A percentile compares a stretch with the other conserved stretches of the same genome.
phyloP scores from a whole-genome alignment of 2,113 vertebrate genomes.

The Gila orcuttii region DNA sequence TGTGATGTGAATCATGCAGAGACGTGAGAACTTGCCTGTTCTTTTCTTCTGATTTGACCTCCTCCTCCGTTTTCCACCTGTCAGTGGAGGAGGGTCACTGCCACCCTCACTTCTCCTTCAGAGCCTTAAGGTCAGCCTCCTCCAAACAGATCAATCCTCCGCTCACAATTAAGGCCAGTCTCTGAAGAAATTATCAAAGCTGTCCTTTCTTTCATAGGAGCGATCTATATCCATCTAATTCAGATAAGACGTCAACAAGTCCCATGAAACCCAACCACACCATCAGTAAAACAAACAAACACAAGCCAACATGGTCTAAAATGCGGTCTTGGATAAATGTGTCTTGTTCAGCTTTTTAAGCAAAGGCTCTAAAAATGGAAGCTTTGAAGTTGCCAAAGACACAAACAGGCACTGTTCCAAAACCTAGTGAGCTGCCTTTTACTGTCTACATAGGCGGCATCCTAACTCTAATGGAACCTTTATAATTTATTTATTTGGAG shows the following conservation, averaged over 20 bases:
- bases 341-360: constrained; percentile 5
- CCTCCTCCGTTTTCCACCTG: constrained; percentile 31
- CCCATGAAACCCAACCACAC: background rate
- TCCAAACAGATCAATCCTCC: constrained; percentile 26
- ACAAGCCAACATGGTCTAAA: constrained; percentile 5
- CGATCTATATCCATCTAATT: constrained; percentile 35
- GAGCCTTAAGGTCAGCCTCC: background rate
- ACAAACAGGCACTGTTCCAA: background rate
- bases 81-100: constrained; percentile 36
- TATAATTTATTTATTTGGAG: background rate
- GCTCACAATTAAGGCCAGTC: constrained; percentile 7
- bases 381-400: constrained; percentile 31
- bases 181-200: constrained; percentile 44
- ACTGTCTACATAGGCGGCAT: background rate
- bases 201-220: background rate
- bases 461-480: background rate
- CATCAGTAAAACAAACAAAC: background rate
- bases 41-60: constrained; percentile 12
- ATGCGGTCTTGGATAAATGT: background rate
- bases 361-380: constrained; percentile 16
- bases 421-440: background rate
- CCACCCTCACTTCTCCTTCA: background rate
- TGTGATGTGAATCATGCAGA: background rate
- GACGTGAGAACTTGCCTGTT: background rate
- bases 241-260: constrained; percentile 19